A percentile compares a stretch with the other conserved stretches of the same genome.
phyloP scores from a whole-genome alignment of 2,888 invertebrate species.

The Kryphioiulus occultus region DNA sequence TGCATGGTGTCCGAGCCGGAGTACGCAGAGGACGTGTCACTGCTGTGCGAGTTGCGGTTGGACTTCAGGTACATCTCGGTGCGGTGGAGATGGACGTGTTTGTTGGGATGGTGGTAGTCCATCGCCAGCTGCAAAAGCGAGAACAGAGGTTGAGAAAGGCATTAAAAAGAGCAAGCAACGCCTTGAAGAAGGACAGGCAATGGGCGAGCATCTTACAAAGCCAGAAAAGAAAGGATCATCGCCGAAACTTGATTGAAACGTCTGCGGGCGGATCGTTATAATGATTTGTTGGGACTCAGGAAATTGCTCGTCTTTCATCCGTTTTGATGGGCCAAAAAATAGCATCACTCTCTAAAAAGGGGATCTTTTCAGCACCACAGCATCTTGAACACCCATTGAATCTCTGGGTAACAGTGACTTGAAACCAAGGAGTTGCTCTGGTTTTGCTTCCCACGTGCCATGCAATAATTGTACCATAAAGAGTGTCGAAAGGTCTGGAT shows the following conservation, averaged over 20 bases:
- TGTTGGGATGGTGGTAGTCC: constrained; percentile 47
- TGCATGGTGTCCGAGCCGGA: constrained; percentile 97
- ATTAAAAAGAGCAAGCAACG: neutral
- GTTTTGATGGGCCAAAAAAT: neutral
- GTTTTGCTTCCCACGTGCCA: too few relatives aligned
- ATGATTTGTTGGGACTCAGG: neutral
- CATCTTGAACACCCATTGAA: neutral
- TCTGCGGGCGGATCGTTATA: neutral
- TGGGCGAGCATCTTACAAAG: neutral
- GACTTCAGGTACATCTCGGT: constrained; percentile 82
- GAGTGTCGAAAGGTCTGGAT: too few relatives aligned
- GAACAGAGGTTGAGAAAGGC: neutral
- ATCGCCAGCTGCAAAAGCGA: constrained; percentile 29
- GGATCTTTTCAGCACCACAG: neutral
- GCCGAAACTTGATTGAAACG: neutral
- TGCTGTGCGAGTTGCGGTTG: constrained; percentile 82
- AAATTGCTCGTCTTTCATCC: neutral
- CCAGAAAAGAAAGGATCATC: neutral
- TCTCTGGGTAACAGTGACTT: too few relatives aligned
- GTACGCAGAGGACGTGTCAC: constrained; percentile 95
- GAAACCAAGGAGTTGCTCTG: too few relatives aligned
- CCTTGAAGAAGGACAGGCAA: neutral
- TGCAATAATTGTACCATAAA: neutral
- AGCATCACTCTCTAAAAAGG: neutral
- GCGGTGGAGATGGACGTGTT: constrained; percentile 41